A percentile compares a stretch with the other conserved stretches of the same genome.
These are phyloP conservation scores for Eidolon helvum DNA, from an alignment of 2,113 vertebrate species.

Conservation along the genomic window DNA sequence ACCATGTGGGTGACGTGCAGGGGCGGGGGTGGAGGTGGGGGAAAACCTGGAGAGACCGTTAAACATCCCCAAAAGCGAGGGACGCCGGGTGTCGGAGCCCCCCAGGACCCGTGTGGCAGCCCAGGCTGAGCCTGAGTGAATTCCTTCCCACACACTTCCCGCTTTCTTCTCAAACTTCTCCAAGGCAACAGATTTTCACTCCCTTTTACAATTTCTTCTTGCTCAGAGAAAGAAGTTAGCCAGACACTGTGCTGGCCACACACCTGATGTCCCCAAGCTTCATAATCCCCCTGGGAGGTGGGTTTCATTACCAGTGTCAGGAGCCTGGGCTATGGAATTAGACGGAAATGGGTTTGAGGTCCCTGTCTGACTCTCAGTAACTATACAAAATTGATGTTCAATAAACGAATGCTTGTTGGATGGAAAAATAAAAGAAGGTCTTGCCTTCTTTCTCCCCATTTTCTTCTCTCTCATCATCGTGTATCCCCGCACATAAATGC, in stretches of 20 bases:
- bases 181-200: slow-evolving; percentile 59
- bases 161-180: slow-evolving; percentile 56
- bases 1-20: neutral
- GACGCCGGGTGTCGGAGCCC: neutral
- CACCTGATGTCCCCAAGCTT: accelerated
- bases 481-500: neutral
- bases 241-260: accelerated
- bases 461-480: neutral
- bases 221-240: neutral
- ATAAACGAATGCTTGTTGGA: neutral
- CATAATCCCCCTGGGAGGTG: neutral
- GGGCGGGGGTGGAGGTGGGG: too few relatives aligned
- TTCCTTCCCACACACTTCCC: slow-evolving; percentile 57
- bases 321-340: neutral
- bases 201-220: slow-evolving; percentile 18
- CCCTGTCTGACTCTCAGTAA: neutral
- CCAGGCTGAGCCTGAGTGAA: neutral
- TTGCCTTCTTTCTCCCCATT: accelerated
- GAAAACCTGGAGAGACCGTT: neutral
- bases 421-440: neutral
- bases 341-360: neutral
- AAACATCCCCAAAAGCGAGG: neutral
- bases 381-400: neutral
- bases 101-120: neutral
- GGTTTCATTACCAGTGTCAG: accelerated